Conservation (phyloP, 2,888 invertebrate species). For the Tortrix viridana region DNA sequence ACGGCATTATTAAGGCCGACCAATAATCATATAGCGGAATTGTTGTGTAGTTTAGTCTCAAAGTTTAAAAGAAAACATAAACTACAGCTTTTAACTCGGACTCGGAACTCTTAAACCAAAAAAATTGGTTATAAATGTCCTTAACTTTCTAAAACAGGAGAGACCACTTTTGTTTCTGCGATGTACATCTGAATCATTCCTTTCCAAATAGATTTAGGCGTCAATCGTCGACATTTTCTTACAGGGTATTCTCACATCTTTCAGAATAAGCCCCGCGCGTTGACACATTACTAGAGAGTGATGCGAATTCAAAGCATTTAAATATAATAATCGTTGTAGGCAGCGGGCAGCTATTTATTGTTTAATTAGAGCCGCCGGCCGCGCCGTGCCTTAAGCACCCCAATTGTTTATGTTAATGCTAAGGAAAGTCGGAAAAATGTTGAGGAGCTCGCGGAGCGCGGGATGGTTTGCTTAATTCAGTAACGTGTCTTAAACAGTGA, state of each 20-base stretch:
- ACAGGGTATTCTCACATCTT: conserved; percentile 35
- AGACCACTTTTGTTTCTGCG: no score
- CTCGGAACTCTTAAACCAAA: no score
- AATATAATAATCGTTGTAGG: conserved; percentile 76
- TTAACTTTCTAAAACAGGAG: no score
- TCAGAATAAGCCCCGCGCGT: conserved; percentile 61
- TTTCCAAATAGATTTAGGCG: no score
- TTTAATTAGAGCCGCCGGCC: conserved; percentile 77
- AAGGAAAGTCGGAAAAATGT: conserved; percentile 41
- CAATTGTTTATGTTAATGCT: conserved; percentile 67
- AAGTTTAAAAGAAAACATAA: no score
- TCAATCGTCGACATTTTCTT: background rate
- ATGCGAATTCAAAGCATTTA: conserved; percentile 82
- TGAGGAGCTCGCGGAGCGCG: background rate
- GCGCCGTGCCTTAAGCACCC: conserved; percentile 55
- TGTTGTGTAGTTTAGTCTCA: no score
- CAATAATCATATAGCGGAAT: no score
- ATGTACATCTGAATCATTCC: no score
- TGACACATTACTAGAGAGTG: conserved; percentile 82
- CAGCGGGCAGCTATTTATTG: conserved; percentile 74
- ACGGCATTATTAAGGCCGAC: no score
- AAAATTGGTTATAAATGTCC: no score
- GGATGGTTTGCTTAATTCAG: background rate
- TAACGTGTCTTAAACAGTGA: no score
- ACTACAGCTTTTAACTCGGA: no score